These are phyloP conservation scores for Laothoe populi DNA, from an alignment of 2,888 invertebrate species.

Conservation along the genomic window DNA sequence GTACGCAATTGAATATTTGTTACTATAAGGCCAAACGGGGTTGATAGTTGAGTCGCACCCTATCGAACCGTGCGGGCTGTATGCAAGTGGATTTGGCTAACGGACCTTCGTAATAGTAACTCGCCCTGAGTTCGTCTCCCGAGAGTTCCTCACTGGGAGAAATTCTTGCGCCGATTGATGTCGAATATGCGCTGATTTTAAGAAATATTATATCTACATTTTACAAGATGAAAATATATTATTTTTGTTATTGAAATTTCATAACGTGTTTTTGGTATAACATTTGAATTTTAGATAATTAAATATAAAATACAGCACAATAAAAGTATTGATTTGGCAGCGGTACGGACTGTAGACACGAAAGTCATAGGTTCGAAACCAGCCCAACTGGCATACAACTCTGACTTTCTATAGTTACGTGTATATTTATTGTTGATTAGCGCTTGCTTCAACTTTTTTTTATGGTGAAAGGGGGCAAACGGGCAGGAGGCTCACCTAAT, in stretches of 20 bases:
- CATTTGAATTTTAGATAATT: too few relatives aligned
- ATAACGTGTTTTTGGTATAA: too few relatives aligned
- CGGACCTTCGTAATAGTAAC: slow-evolving; percentile 54
- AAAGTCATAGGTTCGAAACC: too few relatives aligned
- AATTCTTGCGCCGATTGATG: slow-evolving; percentile 25
- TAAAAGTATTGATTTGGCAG: too few relatives aligned
- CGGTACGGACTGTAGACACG: too few relatives aligned
- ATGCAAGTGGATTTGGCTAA: slow-evolving; percentile 40
- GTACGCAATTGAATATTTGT: slow-evolving; percentile 42
- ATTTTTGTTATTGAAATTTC: background rate
- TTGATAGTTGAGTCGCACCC: slow-evolving; percentile 21
- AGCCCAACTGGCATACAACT: too few relatives aligned
- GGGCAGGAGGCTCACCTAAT: too few relatives aligned
- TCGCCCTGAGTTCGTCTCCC: slow-evolving; percentile 44
- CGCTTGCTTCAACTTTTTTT: too few relatives aligned
- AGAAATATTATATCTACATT: background rate
- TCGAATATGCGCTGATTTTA: slow-evolving; percentile 16
- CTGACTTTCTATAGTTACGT: too few relatives aligned
- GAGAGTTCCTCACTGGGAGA: slow-evolving; percentile 37
- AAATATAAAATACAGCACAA: too few relatives aligned
- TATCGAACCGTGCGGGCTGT: background rate
- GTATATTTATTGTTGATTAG: too few relatives aligned
- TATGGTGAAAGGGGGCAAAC: too few relatives aligned
- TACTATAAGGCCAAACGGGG: slow-evolving; percentile 34
- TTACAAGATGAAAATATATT: background rate